Conservation (phyloP, 2,888 invertebrate genomes). For the Lepidochrysops patricia region DNA sequence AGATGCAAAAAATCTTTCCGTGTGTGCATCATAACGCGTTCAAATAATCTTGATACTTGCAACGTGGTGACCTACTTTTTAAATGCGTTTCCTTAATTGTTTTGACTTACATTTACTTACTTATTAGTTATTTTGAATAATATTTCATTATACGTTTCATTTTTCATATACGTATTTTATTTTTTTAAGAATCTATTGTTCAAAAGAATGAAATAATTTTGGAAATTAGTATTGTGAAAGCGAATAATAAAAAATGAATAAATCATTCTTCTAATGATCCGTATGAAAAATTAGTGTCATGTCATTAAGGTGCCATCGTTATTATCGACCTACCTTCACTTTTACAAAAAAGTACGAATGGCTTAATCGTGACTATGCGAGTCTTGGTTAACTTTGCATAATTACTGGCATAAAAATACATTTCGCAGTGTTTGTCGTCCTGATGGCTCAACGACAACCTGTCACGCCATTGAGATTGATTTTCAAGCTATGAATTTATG, state of each 20-base stretch:
- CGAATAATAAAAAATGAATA: background rate
- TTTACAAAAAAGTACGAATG: slow-evolving; percentile 27
- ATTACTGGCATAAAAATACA: slow-evolving; percentile 36
- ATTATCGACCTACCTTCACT: slow-evolving; percentile 16
- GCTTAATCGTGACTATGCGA: slow-evolving; percentile 43
- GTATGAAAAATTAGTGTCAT: background rate
- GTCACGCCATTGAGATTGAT: slow-evolving; percentile 11
- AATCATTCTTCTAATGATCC: background rate
- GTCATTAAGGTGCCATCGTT: slow-evolving; percentile 13
- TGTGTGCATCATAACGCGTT: slow-evolving; percentile 33
- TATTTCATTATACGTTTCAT: too few relatives aligned
- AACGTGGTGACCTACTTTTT: background rate
- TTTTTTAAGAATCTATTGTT: too few relatives aligned
- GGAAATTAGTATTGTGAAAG: too few relatives aligned
- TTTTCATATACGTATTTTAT: too few relatives aligned
- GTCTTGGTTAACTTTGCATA: slow-evolving; percentile 37
- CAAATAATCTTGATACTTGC: slow-evolving; percentile 42
- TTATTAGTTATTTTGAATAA: too few relatives aligned
- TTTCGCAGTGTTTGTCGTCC: slow-evolving; percentile 4
- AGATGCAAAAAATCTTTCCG: slow-evolving; percentile 64
- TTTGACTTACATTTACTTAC: too few relatives aligned
- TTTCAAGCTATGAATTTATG: slow-evolving; percentile 12
- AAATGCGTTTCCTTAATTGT: background rate
- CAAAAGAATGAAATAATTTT: too few relatives aligned
- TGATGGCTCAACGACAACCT: background rate